These are phyloP conservation scores for Daphoenositta chrysoptera DNA, from an alignment of 2,113 vertebrate genomes.

Conservation along the genomic window DNA sequence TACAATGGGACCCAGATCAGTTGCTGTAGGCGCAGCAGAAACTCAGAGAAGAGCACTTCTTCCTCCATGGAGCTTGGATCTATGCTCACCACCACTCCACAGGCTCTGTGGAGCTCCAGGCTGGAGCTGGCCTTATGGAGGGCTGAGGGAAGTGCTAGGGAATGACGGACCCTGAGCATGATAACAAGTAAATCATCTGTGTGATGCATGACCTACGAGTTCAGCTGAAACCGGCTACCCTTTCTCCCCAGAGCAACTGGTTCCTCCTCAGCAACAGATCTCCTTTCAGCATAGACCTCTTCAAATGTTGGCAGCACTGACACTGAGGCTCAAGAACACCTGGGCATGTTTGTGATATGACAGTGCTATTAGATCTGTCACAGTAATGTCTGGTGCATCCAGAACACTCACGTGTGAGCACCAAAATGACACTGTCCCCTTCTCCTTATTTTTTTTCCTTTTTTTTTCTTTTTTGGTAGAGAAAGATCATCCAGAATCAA, in stretches of 20 bases:
- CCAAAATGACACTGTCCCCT: neutral
- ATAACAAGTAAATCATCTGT: neutral
- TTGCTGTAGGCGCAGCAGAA: neutral
- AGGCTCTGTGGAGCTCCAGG: neutral
- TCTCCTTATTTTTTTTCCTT: neutral
- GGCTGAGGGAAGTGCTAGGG: neutral
- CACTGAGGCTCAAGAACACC: neutral
- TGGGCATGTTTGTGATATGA: neutral
- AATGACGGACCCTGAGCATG: neutral
- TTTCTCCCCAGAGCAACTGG: neutral
- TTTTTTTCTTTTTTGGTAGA: neutral
- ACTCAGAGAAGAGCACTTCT: neutral
- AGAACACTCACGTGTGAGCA: neutral
- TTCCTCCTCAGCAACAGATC: neutral
- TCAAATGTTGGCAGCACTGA: neutral
- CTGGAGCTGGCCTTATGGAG: neutral
- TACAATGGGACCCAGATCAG: neutral
- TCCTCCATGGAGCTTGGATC: neutral
- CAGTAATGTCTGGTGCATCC: neutral
- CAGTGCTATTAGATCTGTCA: neutral
- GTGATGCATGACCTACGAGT: neutral
- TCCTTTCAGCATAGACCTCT: neutral
- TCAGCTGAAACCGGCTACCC: neutral
- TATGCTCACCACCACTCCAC: neutral
- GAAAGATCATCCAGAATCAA: conserved; percentile 67